These are phyloP conservation scores for Otus sunia DNA, from an alignment of 2,113 vertebrate species.

Conservation along the genomic window DNA sequence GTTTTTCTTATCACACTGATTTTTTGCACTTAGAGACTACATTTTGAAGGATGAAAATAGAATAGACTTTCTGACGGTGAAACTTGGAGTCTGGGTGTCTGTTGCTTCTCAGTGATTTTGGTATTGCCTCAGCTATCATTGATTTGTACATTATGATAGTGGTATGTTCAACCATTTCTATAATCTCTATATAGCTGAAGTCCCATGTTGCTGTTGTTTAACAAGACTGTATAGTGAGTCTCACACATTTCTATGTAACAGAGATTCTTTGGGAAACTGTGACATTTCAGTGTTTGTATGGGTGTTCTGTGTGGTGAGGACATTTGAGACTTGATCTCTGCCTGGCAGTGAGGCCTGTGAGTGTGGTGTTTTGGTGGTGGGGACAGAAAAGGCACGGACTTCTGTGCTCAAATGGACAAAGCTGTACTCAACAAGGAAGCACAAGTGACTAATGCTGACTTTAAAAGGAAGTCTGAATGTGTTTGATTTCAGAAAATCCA, in stretches of 20 bases:
- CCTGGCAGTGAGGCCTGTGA: background rate
- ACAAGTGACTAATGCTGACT: background rate
- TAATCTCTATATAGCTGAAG: background rate
- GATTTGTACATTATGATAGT: background rate
- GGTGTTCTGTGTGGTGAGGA: background rate
- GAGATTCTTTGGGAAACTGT: background rate
- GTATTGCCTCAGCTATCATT: background rate
- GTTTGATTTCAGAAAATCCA: background rate
- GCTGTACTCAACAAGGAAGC: background rate
- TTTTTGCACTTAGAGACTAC: background rate
- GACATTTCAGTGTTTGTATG: background rate
- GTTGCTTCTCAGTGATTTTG: background rate
- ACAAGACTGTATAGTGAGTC: background rate
- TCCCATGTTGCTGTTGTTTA: background rate
- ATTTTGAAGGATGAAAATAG: background rate
- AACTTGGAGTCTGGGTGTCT: background rate
- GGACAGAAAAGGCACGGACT: background rate
- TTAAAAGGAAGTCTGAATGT: background rate
- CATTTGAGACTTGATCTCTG: background rate
- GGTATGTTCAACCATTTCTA: background rate
- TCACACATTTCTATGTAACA: background rate
- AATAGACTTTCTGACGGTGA: background rate
- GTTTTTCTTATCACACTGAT: background rate
- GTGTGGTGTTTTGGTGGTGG: accelerated
- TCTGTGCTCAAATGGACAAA: background rate